A percentile compares a stretch with the other conserved stretches of the same genome.
These are phyloP conservation scores for Nothobranchius kuhntae DNA, from an alignment of 2,113 vertebrate species.

Conservation along the genomic window DNA sequence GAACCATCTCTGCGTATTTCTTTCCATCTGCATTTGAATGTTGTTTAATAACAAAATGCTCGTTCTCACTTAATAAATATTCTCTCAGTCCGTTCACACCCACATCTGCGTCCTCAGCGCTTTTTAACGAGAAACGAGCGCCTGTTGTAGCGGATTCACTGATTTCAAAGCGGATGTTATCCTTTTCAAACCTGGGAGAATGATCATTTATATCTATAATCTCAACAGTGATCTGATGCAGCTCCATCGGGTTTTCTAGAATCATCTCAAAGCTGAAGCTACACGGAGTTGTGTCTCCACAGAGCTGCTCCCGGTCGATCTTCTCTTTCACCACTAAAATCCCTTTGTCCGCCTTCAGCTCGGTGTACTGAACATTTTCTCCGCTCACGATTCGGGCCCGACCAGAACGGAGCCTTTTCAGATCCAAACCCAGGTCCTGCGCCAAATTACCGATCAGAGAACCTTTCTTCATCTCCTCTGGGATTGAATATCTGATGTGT, in stretches of 20 bases:
- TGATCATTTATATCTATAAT: conserved; percentile 68
- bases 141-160: conserved; percentile 10
- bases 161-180: conserved; percentile 6
- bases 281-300: conserved; percentile 57
- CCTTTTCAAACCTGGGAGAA: conserved; percentile 7
- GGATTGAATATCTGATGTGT: conserved; percentile 54
- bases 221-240: conserved; percentile 54
- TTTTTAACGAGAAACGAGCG: conserved; percentile 2
- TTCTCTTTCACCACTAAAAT: conserved; percentile 58
- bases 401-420: conserved; percentile 23
- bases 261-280: conserved; percentile 70
- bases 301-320: conserved; percentile 71
- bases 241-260: conserved; percentile 71
- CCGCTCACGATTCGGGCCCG: conserved; percentile 60
- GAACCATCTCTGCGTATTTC: conserved; percentile 20
- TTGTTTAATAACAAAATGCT: conserved; percentile 15
- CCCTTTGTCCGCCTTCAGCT: conserved; percentile 70
- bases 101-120: conserved; percentile 23
- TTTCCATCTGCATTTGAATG: conserved; percentile 59
- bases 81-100: conserved; percentile 12
- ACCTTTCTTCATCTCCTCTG: conserved; percentile 54
- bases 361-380: conserved; percentile 56
- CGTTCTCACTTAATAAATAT: conserved; percentile 2
- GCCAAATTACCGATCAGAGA: conserved; percentile 71
- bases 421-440: conserved; percentile 40